Base-by-base conservation (phyloP, 2,113 vertebrate species). In the Zosterops pallidus region DNA sequence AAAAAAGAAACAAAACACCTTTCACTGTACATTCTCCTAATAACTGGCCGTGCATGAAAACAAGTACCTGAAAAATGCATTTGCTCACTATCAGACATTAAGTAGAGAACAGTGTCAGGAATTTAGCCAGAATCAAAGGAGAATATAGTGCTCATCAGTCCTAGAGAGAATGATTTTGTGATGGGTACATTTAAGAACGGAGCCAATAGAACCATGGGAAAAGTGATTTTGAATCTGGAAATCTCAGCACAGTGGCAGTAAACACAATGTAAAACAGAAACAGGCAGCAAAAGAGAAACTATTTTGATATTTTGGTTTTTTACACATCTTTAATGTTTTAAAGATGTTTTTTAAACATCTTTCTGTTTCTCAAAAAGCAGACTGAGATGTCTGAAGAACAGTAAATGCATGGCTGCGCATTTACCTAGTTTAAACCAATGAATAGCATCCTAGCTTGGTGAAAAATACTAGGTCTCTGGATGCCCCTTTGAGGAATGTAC, bases 171-270 rank as follows among this genome's bases (percentile, higher is more conserved):
- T 28, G 5, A 21, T 20, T 84, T 64, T 31, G 14, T 52, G 28
- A 83, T 44, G 13, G 9, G 12, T 28, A 65, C 5, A 20, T 17
- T 80, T 62, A 37, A 0, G 0, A 29, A 29, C 74, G 26, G 2
- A 6, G 10, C 10, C 12, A 92, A 81, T 15, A 14, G 24, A 85
- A 72, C 3, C 2, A 7, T 0, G 1, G 86, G 37, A 83, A 72
- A 77, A 77, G 29, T 13, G 5, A 46, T 86, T 92, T 91, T 86
- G 47, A 50, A 53, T 74, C 26, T 74, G 46, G 17, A 83, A 56
- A 69, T 57, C 53, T 74, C 21, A 79, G 11, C 25, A 86, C 11
- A 57, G 28, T 13, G 18, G 26, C 57, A 52, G 39, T 55, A 87
- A 95, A 88, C 17, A 65, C 7, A 67, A 49, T 3, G 3, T 13